Percentiles rank a stretch among this genome's conserved stretches.
Conservation (phyloP, 1,140 invertebrate genomes). For the Diprion similis region DNA sequence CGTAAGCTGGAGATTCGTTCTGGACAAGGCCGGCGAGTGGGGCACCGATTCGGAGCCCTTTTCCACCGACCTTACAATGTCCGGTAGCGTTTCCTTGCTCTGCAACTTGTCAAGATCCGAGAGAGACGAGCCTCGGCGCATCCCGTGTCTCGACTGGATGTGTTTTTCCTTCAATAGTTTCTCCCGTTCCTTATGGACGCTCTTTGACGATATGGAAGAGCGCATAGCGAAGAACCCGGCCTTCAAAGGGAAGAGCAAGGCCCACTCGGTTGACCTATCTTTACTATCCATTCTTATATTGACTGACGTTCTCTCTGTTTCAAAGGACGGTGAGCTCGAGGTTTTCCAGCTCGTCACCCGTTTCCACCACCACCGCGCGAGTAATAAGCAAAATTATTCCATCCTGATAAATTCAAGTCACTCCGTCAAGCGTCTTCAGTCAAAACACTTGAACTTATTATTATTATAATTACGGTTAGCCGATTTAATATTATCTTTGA, state of each 20-base stretch:
- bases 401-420: no score
- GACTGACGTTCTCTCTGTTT: not conserved
- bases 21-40: conserved; percentile 62
- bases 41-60: conserved; percentile 62
- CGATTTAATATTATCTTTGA: no score
- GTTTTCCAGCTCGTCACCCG: not conserved
- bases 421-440: no score
- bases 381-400: not conserved
- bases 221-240: conserved; percentile 67
- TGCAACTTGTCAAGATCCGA: conserved; percentile 74
- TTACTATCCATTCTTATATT: conserved; percentile 43
- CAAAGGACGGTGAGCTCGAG: not conserved
- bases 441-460: no score
- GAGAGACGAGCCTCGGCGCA: conserved; percentile 74
- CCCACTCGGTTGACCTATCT: conserved; percentile 64
- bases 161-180: conserved; percentile 34
- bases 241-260: conserved; percentile 67
- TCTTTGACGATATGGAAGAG: conserved; percentile 58
- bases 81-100: conserved; percentile 46
- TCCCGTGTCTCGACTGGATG: conserved; percentile 56
- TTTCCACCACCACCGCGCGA: no score
- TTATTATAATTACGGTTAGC: no score
- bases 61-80: conserved; percentile 62
- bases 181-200: conserved; percentile 45
- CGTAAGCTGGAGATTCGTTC: conserved; percentile 59